Base-by-base conservation (phyloP, 2,113 vertebrate genomes). In the Cinclus mexicanus region DNA sequence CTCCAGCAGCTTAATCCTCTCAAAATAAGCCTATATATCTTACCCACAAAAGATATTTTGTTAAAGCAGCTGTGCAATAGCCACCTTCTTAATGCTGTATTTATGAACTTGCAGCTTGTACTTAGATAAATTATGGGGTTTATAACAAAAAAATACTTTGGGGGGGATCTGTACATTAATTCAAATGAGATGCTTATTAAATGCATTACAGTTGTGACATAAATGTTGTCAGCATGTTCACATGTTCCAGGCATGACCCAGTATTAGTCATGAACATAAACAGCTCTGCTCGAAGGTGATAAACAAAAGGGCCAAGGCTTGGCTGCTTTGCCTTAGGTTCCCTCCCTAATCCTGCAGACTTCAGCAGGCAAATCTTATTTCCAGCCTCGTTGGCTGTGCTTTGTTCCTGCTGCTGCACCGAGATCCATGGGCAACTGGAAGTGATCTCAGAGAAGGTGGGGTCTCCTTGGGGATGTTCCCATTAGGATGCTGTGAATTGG, bases 91-190 rank as follows among this genome's bases (percentile, higher is more conserved):
- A 90, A 93, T 61, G 90, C 92, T 96, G 92, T 95, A 79, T 95
- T 86, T 96, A 95, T 39, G 1, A 94, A 94, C 92, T 64, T 95
- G 76, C 90, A 92, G 88, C 80, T 94, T 94, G 82, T 95, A 91
- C 52, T 93, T 91, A 79, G 59, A 92, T 96, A 96, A 96, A 95
- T 95, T 94, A 95, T 96, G 94, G 83, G 91, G 5, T 95, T 96
- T 91, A 87, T 95, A 96, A 87, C 92, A 79, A 14, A 77, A 88
- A 90, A 87, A 55, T 82, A 90, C 55, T 83, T 86, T 4, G 12
- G 82, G 78, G 44, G 89, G 67, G 70, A 88, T 87, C 9, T 94
- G 95, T 96, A 96, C 89, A 89, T 96, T 81, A 97, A 89, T 94
- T 96, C 91, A 85, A 74, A 92, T 72, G 89, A 94, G 90, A 94